phyloP scores from a whole-genome alignment of 2,113 vertebrate species.

The Phalacrocorax pelagicus region DNA sequence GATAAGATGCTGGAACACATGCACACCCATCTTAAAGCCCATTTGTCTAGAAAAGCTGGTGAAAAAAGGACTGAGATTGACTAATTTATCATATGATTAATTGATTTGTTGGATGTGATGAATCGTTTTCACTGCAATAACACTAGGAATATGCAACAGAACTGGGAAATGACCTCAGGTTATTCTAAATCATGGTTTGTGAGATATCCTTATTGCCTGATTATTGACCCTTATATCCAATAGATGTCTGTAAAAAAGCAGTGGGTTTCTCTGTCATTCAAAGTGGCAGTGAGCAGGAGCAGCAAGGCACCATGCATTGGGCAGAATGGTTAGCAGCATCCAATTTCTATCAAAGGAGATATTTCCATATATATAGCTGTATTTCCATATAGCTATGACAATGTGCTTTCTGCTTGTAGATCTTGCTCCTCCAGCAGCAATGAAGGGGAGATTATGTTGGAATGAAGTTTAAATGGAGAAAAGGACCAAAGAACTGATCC shows the following conservation, averaged over 20 bases:
- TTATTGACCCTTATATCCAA: not conserved
- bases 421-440: not conserved
- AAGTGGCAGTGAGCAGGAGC: not conserved
- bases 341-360: not conserved
- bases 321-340: not conserved
- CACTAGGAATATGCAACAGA: not conserved
- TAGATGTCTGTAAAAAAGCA: not conserved
- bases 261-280: not conserved
- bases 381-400: not conserved
- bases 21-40: not conserved
- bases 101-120: not conserved
- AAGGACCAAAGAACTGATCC: not conserved
- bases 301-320: not conserved
- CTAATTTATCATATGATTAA: not conserved
- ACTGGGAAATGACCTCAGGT: not conserved
- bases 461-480: constrained; percentile 6
- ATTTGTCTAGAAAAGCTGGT: not conserved
- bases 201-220: not conserved
- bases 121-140: not conserved
- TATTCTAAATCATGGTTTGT: not conserved
- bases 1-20: not conserved
- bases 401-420: not conserved
- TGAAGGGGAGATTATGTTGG: not conserved
- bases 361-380: constrained; percentile 47
- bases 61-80: not conserved